A percentile compares a stretch with the other conserved stretches of the same genome.
phyloP scores from a whole-genome alignment of 2,888 invertebrate genomes.

The Branchinecta sandiegonensis region DNA sequence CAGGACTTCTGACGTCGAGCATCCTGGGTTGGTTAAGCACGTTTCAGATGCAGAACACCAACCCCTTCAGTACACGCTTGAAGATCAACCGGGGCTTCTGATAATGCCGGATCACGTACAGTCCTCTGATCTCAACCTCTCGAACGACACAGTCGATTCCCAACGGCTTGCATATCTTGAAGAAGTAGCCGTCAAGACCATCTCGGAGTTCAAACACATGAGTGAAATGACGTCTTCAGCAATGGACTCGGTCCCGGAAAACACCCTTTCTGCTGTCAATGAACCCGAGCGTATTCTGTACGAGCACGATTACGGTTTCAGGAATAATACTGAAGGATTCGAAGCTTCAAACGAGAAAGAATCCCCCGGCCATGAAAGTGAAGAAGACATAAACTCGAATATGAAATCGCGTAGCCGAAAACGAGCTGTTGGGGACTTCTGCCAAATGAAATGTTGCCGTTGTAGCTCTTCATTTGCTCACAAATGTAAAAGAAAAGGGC shows the following conservation, averaged over 20 bases:
- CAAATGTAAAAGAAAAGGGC: not conserved
- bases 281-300: not conserved
- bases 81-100: not conserved
- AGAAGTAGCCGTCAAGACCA: slow-evolving; percentile 7
- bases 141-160: not conserved
- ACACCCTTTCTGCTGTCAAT: not conserved
- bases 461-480: not conserved
- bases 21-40: not conserved
- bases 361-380: not conserved
- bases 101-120: not conserved
- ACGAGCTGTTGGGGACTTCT: not conserved
- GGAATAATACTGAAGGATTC: not conserved
- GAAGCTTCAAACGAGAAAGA: not conserved
- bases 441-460: not conserved
- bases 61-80: not conserved
- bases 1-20: not conserved
- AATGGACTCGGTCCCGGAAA: not conserved
- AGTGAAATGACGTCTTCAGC: not conserved
- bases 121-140: not conserved
- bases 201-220: not conserved
- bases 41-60: not conserved
- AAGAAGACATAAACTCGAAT: slow-evolving; percentile 2
- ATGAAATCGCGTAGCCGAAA: not conserved
- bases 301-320: not conserved
- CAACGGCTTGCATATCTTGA: not conserved